These are phyloP conservation scores for Lepilemur ruficaudatus DNA, from an alignment of 2,797 vertebrate species.

Conservation along the genomic window DNA sequence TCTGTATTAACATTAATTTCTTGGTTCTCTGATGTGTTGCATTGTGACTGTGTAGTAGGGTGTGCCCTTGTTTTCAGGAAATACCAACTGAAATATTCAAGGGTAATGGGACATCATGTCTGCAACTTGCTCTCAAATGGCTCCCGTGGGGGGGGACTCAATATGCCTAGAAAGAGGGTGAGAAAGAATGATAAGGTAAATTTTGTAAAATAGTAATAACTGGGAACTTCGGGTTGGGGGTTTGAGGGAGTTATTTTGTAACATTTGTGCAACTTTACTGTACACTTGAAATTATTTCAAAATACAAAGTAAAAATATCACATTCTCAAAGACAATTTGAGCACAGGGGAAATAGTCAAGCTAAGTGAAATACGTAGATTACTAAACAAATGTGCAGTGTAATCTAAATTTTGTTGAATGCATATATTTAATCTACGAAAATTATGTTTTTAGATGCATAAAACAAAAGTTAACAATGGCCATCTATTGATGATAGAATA, in stretches of 20 bases:
- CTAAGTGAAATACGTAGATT: slow-evolving; percentile 35
- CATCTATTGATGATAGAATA: slow-evolving; percentile 7
- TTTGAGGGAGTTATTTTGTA: background rate
- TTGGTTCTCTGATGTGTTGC: background rate
- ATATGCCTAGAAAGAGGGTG: background rate
- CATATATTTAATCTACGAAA: slow-evolving; percentile 4
- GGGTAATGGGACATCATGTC: background rate
- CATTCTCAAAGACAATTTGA: background rate
- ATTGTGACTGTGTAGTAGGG: background rate
- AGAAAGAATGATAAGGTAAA: slow-evolving; percentile 14
- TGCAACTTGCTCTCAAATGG: background rate
- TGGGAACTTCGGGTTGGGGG: background rate
- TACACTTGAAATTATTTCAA: slow-evolving; percentile 46
- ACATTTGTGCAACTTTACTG: background rate
- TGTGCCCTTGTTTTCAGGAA: background rate
- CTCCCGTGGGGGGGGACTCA: too few species aligned
- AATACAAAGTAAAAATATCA: slow-evolving; percentile 7
- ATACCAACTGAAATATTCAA: background rate
- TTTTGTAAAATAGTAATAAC: background rate
- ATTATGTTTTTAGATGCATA: slow-evolving; percentile 1
- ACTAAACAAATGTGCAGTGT: slow-evolving; percentile 13
- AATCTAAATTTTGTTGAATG: slow-evolving; percentile 44
- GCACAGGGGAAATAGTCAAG: slow-evolving; percentile 24
- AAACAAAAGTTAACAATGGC: background rate
- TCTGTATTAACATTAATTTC: background rate